These are phyloP conservation scores for Parotocinclus haroldoi DNA, from an alignment of 2,797 vertebrate genomes.

Conservation along the genomic window DNA sequence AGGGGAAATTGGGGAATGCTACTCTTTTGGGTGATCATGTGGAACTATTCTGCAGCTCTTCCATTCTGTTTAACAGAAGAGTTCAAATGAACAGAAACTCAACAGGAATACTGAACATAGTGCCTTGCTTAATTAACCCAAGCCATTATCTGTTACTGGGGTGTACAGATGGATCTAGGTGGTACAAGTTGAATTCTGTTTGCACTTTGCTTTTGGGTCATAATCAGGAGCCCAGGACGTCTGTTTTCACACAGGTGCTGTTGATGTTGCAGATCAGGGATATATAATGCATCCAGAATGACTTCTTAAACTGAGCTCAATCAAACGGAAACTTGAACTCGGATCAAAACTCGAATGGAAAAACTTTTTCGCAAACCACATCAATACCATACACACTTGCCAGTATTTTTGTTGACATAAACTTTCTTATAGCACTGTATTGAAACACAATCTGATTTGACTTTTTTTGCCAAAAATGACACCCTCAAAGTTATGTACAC, in stretches of 20 bases:
- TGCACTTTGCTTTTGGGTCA: neutral
- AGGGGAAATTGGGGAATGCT: conserved; percentile 16
- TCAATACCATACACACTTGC: no score
- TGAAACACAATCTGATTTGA: no score
- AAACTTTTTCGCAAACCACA: no score
- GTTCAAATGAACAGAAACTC: conserved; percentile 21
- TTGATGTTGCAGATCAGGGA: neutral
- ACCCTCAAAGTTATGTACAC: no score
- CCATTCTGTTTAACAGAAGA: neutral
- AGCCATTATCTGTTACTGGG: conserved; percentile 7
- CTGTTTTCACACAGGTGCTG: neutral
- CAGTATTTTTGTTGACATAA: no score
- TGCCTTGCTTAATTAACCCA: conserved; percentile 47
- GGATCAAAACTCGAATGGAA: neutral
- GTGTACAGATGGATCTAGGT: no score
- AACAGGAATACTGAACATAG: conserved; percentile 45
- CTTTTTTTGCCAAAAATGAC: no score
- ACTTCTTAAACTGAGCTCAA: neutral
- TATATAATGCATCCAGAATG: neutral
- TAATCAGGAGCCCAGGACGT: no score
- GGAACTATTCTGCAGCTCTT: conserved; percentile 15
- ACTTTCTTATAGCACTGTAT: no score
- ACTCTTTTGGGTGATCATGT: conserved; percentile 12
- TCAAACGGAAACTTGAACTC: neutral
- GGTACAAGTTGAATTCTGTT: neutral